Evolutionary conservation across 1,140 invertebrate species (phyloP), one percentile per base, ranked within the genome.

Genomic region (Dreissena polymorpha): DNA sequence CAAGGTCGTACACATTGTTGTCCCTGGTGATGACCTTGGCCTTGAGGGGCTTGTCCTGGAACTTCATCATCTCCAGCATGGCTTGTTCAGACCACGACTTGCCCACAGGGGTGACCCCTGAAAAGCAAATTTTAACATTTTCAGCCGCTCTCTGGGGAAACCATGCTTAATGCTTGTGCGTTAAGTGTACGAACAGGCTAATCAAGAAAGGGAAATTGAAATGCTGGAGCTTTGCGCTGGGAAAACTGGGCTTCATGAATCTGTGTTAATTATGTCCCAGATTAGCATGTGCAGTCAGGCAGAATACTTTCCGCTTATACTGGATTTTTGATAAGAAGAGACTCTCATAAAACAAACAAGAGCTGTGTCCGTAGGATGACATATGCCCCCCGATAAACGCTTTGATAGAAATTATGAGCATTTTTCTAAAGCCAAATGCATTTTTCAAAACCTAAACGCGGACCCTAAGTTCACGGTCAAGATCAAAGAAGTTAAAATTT

Each of bases 31-130:
- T 18, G 21, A 82, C 70, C 39, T 51, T 67, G n/a, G 70, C 79
- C 50, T 55, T 18, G 7, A 82, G 63, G 71, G 27, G 60, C 21
- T 57, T 50, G 12, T 67, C 57, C 23, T 73, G 70, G 51, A 74
- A 74, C 57, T 73, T 55, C 2, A 13, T 39, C 70, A 82, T 39
- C 29, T 82, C 60, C 13, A 23, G 16, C 5, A 18, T n/a, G 10
- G 63, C 71, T 23, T 16, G 14, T 16, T 73, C 53, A 10, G 70
- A 65, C 79, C 79, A 82, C 23, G 10, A 25, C 25, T 29, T 27
- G 14, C 71, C 79, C 12, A 25, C 71, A n/a, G 79, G 79, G 3
- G 23, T 57, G 5, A 82, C 70, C 25, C 79, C 79, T 82, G 23
- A 13, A 64, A 25, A 39, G 57, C 10, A 74, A 72, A 16, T 13